These are phyloP conservation scores for Diachasma alloeum DNA, from an alignment of 1,140 invertebrate genomes.

Conservation along the genomic window DNA sequence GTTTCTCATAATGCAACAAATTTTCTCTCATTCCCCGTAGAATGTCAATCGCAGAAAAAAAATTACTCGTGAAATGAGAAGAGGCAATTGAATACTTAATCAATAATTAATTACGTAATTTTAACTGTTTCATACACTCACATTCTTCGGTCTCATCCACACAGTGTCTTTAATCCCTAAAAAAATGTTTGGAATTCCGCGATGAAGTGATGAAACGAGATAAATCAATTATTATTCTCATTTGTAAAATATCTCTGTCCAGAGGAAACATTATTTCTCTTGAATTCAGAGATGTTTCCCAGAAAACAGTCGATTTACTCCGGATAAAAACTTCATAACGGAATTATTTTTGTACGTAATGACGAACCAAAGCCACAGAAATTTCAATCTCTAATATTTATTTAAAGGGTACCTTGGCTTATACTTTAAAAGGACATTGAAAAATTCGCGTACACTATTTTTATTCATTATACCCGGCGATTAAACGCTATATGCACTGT, in stretches of 20 bases:
- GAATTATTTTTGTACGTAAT: not conserved
- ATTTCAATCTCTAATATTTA: slow-evolving; percentile 58
- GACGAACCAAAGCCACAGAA: slow-evolving; percentile 54
- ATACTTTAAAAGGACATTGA: slow-evolving; percentile 64
- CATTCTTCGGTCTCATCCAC: not conserved
- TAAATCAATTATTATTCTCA: too few relatives aligned
- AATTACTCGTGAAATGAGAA: not conserved
- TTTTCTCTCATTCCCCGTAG: not conserved
- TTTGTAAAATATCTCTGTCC: too few relatives aligned
- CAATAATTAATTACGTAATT: not conserved
- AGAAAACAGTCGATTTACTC: too few relatives aligned
- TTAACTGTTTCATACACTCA: not conserved
- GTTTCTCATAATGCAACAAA: not conserved
- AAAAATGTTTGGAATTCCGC: slow-evolving; percentile 11
- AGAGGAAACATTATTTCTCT: too few relatives aligned
- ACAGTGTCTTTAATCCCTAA: not conserved
- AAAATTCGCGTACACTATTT: slow-evolving; percentile 59
- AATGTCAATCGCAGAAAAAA: not conserved
- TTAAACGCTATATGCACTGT: slow-evolving; percentile 46
- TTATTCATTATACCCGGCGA: slow-evolving; percentile 47
- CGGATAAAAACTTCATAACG: not conserved
- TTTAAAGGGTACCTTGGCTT: slow-evolving; percentile 54
- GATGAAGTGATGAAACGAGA: not conserved
- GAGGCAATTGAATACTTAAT: not conserved
- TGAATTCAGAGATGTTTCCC: too few relatives aligned